Evolutionary conservation across 2,888 invertebrate genomes (phyloP), one percentile per base, ranked within the genome.

Genomic region (Piscicola geometra): DNA sequence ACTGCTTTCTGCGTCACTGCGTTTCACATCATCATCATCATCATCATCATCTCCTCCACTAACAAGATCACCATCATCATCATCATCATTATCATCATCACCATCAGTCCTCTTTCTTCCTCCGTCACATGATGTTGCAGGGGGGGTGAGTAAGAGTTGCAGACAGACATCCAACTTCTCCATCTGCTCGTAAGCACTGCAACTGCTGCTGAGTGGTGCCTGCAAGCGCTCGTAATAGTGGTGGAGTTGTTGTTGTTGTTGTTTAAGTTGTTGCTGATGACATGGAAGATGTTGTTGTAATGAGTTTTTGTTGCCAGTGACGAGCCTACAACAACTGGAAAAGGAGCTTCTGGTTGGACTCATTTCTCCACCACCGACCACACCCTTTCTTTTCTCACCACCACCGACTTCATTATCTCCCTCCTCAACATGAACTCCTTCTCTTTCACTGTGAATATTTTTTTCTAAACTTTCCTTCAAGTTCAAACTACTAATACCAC

Each of bases 71-170:
- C 36, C 47, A 71, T 47, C 41, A 71, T 71, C 47, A 71, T 71
- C 47, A 71, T 47, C 71, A 47, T 71, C 47, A 47, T 71, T n/a
- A 71, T 71, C 47, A 71, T 71, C 47, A 71, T 71, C 71, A 71
- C 50, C 52, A 15, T 30, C n/a, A 66, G 9, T 66, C n/a, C n/a
- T n/a, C n/a, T n/a, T n/a, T n/a, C n/a, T n/a, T n/a, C n/a, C n/a
- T n/a, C n/a, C n/a, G n/a, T n/a, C n/a, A n/a, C n/a, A n/a, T n/a
- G n/a, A n/a, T n/a, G n/a, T n/a, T n/a, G n/a, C n/a, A n/a, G n/a
- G n/a, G n/a, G n/a, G n/a, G n/a, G n/a, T n/a, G n/a, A n/a, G n/a
- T n/a, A n/a, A n/a, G n/a, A n/a, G n/a, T n/a, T n/a, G n/a, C n/a
- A n/a, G n/a, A n/a, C n/a, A n/a, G n/a, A n/a, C n/a, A n/a, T n/a